These are phyloP conservation scores for Brotula barbata DNA, from an alignment of 2,797 vertebrate species.

Conservation along the genomic window DNA sequence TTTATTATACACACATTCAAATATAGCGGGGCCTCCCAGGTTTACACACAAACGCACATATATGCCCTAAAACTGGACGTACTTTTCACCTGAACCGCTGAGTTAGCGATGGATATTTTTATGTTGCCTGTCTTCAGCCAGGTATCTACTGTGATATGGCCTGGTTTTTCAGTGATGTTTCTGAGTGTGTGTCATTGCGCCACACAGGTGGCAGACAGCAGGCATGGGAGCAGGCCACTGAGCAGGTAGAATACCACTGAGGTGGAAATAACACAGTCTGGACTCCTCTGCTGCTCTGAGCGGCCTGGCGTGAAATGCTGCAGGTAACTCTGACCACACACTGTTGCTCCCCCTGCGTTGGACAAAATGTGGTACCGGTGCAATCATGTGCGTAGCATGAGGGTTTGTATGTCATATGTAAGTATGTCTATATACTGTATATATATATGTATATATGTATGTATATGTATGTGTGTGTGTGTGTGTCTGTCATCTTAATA, in stretches of 20 bases:
- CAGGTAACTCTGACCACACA: constrained; percentile 46
- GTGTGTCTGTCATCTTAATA: too few species aligned
- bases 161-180: constrained; percentile 54
- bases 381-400: constrained; percentile 3
- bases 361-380: constrained; percentile 31
- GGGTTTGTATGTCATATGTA: constrained; percentile 11
- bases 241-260: constrained; percentile 62
- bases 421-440: background rate
- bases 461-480: too few species aligned
- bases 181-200: constrained; percentile 8
- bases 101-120: constrained; percentile 50
- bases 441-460: background rate
- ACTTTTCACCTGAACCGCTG: constrained; percentile 15
- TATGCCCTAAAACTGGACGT: constrained; percentile 1
- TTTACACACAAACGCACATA: constrained; percentile 1
- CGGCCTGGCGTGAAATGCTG: constrained; percentile 57
- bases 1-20: constrained; percentile 4
- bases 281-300: constrained; percentile 43
- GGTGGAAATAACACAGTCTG: constrained; percentile 68
- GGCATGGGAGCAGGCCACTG: constrained; percentile 58
- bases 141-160: constrained; percentile 60
- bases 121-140: constrained; percentile 37
- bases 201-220: constrained; percentile 68
- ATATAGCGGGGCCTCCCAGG: background rate
- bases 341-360: constrained; percentile 39